phyloP scores from a whole-genome alignment of 2,888 invertebrate species.

The Creontiades dilutus region DNA sequence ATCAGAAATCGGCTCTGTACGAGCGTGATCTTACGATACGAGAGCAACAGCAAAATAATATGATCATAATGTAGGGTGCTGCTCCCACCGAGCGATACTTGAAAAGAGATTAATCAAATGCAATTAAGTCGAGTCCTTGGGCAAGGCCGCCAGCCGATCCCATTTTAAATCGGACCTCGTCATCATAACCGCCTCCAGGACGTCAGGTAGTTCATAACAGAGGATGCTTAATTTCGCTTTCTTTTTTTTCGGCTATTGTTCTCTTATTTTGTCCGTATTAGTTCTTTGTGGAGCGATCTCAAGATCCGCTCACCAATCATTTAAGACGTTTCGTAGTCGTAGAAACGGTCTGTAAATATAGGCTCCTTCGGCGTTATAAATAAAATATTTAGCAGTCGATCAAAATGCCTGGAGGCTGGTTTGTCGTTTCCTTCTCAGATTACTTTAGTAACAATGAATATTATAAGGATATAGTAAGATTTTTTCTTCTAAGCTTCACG shows the following conservation, averaged over 20 bases:
- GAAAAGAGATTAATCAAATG: conserved; percentile 39
- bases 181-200: neutral
- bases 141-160: conserved; percentile 28
- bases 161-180: conserved; percentile 14
- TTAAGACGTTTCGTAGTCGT: too few species aligned
- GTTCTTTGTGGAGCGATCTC: neutral
- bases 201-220: neutral
- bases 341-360: too few species aligned
- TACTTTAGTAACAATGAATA: too few species aligned
- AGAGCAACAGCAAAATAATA: neutral
- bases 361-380: too few species aligned
- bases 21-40: too few species aligned
- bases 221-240: neutral
- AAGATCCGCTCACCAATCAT: too few species aligned
- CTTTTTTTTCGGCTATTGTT: neutral
- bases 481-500: too few species aligned
- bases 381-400: neutral
- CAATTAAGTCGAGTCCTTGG: conserved; percentile 32
- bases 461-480: too few species aligned
- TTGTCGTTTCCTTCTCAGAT: neutral
- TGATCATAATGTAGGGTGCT: neutral
- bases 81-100: conserved; percentile 2
- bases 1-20: too few species aligned
- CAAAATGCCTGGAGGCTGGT: neutral
- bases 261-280: neutral